phyloP scores from a whole-genome alignment of 2,113 vertebrate species.

The Sturnus vulgaris region DNA sequence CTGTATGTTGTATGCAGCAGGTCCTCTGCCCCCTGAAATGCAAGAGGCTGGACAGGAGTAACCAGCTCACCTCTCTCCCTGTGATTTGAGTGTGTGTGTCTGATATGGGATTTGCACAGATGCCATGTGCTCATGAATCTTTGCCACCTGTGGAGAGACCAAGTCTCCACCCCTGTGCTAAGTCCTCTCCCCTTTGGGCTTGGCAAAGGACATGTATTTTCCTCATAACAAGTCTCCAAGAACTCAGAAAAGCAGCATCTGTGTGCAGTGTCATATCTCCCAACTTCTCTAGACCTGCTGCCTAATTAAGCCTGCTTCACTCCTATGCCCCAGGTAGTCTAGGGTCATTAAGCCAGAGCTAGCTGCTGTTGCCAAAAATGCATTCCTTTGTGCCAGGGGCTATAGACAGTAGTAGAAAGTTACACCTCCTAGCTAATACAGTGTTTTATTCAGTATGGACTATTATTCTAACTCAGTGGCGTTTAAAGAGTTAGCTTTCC shows the following conservation, averaged over 20 bases:
- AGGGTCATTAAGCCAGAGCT: slow-evolving; percentile 27
- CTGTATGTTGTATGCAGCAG: neutral
- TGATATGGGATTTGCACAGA: neutral
- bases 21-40: neutral
- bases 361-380: slow-evolving; percentile 27
- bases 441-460: neutral
- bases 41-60: neutral
- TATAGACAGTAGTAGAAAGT: slow-evolving; percentile 11
- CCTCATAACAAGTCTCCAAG: neutral
- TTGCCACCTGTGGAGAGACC: neutral
- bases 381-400: neutral
- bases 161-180: slow-evolving; percentile 7
- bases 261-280: neutral
- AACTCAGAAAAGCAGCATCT: neutral
- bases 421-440: slow-evolving; percentile 5
- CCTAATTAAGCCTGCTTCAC: slow-evolving; percentile 34
- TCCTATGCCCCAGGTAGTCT: slow-evolving; percentile 43
- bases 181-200: slow-evolving; percentile 4
- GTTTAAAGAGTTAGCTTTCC: neutral
- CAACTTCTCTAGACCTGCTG: neutral
- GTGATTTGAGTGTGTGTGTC: neutral
- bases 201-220: neutral
- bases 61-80: neutral
- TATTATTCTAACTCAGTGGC: neutral
- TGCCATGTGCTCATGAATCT: neutral